Evolutionary conservation across 2,113 vertebrate genomes (phyloP), one percentile per base, ranked within the genome.

Genomic region (Rostratula benghalensis): DNA sequence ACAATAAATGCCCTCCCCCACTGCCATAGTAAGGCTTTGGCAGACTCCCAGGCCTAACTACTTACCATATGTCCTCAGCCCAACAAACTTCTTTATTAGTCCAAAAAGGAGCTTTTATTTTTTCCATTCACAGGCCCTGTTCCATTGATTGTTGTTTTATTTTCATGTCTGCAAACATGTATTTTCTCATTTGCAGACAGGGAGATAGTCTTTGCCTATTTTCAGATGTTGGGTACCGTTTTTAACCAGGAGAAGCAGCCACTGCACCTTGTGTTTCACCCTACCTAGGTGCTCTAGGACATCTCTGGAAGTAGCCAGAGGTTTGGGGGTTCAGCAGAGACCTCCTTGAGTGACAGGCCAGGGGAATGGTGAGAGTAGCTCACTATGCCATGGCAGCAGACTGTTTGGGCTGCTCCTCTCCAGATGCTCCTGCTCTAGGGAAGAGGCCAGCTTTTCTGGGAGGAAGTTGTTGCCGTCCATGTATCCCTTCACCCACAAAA

Each of bases 151-250:
- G 73, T 48, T 31, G 5, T 9, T 46, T 71, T 37, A 43, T 80
- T 71, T 60, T 20, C 13, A 1, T 6, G 30, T 41, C 43, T 69
- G 23, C 67, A 60, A 56, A 68, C 0, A 0, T 16, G 13, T 16
- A 1, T 76, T 86, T 78, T 88, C n/a, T 73, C 11, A 10, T 53
- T 56, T 31, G 22, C 8, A 3, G 43, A 7, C 30, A 39, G 35
- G 39, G 65, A 57, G 74, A 21, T 54, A 53, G 54, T 90, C 3
- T 0, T 56, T 46, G 75, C 69, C 68, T 23, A 8, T 28, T 68
- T 56, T 30, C 64, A 67, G n/a, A 12, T 15, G 63, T 48, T 7
- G 0, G 9, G n/a, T 80, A 25, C 79, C 3, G 0, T 21, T 94
- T 63, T 74, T 39, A 39, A 43, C 43, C 41, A 35, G 45, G 63